Evolutionary conservation across 2,888 invertebrate genomes (phyloP), one percentile per base, ranked within the genome.

Genomic region (Drosophila austrosaltans): DNA sequence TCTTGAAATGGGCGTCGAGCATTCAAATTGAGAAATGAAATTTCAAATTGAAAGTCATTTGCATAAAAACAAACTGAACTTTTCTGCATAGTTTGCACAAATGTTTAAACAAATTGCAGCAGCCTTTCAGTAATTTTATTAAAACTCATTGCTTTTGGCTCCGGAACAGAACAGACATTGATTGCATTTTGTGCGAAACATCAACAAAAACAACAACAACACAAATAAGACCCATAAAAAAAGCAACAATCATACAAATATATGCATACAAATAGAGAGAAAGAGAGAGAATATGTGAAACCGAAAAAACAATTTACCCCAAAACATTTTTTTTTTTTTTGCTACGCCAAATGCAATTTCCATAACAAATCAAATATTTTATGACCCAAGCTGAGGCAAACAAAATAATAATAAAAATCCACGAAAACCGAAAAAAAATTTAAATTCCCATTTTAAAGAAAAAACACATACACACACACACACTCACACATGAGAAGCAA

Each of bases 361-460:
- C 86, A 85, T 79, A 75, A 73, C 82, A 82, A 87, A 87, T 85
- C 80, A 87, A 82, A 85, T 85, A 87, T 87, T 87, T 82, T 87
- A 87, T 82, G 85, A 72, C 65, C 71, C 70, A 48, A 48, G 48
- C 48, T 48, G 48, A 25, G 25, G 66, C 72, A 76, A 72, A 79
- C 69, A 64, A 30, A 68, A 53, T 53, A 56, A 44, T 60, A 63
- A 65, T 30, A 62, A 53, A 75, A 68, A 63, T 62, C 48, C 28
- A 40, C 56, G 28, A 30, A 16, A 56, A 40, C 66, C 73, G n/a
- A 53, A 8, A n/a, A n/a, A 25, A 10, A n/a, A 25, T 42, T 42
- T 39, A 63, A 59, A 58, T 48, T 40, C n/a, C 8, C n/a, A 42
- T 53, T 66, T 42, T 12, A 48, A 48, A 22, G 22, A 12, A 48